phyloP scores from a whole-genome alignment of 2,797 vertebrate species.

The Phalloptychus januarius region DNA sequence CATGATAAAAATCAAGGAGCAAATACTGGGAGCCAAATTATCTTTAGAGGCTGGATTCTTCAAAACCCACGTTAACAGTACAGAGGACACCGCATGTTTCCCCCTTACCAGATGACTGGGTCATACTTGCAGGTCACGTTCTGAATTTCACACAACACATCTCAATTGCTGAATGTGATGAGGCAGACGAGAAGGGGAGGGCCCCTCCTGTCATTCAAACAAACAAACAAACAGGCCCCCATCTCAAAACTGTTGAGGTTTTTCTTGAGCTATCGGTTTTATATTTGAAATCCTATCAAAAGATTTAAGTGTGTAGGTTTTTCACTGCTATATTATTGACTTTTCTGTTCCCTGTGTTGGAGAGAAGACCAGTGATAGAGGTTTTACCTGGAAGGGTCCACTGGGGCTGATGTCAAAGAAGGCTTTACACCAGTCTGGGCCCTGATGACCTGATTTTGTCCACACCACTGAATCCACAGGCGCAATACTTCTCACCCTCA shows the following conservation, averaged over 20 bases:
- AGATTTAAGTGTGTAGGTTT: not conserved
- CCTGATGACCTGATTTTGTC: constrained; percentile 89
- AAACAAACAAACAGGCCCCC: not conserved
- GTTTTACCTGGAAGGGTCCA: constrained; percentile 92
- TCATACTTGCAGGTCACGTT: constrained; percentile 20
- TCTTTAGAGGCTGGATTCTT: constrained; percentile 16
- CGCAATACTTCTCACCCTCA: constrained; percentile 88
- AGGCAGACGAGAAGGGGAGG: not conserved
- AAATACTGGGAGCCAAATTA: constrained; percentile 11
- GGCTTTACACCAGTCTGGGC: constrained; percentile 90
- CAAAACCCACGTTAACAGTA: constrained; percentile 20
- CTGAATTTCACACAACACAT: constrained; percentile 13
- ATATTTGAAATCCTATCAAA: constrained; percentile 4
- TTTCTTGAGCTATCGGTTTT: not conserved
- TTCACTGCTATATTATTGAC: not conserved
- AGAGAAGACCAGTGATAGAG: not conserved
- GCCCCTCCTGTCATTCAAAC: not conserved
- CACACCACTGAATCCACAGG: constrained; percentile 86
- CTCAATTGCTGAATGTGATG: constrained; percentile 11
- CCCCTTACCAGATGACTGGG: not conserved
- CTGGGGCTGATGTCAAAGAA: constrained; percentile 89
- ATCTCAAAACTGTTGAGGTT: not conserved
- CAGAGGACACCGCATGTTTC: constrained; percentile 1
- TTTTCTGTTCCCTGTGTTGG: constrained; percentile 2
- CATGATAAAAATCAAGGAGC: constrained; percentile 9